Evolutionary conservation across 2,113 vertebrate species (phyloP).

Genomic region (Trogon melanurus): DNA sequence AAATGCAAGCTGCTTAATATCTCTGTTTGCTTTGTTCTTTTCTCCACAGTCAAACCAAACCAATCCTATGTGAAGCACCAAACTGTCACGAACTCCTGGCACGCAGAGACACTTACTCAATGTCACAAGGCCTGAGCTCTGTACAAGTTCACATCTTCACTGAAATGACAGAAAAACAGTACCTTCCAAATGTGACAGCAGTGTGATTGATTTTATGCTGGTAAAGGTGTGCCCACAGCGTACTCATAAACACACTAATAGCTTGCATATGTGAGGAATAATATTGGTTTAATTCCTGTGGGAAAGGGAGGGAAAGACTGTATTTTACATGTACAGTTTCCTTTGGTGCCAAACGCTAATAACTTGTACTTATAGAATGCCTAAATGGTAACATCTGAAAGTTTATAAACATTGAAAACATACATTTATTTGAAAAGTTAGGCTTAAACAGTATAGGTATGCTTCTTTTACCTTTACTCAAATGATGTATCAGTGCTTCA

Average conservation of each 20-base stretch:
- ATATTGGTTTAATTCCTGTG: not conserved
- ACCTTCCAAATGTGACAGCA: not conserved
- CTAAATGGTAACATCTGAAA: not conserved
- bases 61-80: not conserved
- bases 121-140: not conserved
- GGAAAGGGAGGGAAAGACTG: not conserved
- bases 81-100: not conserved
- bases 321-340: not conserved
- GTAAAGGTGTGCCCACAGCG: not conserved
- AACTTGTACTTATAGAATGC: not conserved
- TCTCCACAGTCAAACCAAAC: not conserved
- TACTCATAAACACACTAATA: not conserved
- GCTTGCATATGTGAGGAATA: not conserved
- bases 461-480: not conserved
- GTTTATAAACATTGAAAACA: not conserved
- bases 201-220: not conserved
- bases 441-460: not conserved
- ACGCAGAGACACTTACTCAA: not conserved
- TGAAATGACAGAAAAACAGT: not conserved
- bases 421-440: not conserved
- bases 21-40: not conserved
- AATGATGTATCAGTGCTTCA: not conserved
- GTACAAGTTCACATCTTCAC: not conserved
- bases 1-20: not conserved
- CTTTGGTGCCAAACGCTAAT: not conserved